Base-by-base conservation (phyloP, 2,797 vertebrate species). In the Neopelma chrysocephalum region DNA sequence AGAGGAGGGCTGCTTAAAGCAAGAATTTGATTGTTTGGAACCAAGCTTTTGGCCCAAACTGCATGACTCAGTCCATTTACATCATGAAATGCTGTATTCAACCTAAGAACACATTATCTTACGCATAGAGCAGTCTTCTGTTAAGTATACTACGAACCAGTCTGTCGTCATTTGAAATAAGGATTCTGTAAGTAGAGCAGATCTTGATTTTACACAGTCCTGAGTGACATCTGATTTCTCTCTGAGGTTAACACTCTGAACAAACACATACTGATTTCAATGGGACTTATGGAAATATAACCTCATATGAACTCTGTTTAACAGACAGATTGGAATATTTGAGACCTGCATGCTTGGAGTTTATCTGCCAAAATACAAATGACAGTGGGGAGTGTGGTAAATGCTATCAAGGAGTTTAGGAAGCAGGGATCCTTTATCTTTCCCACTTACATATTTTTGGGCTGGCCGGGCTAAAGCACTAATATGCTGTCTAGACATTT, bases 401-500 rank as follows among this genome's bases (percentile, higher is more conserved):
- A 26, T 45, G 51, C 71, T 64, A n/a, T 40, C 45, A 87, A 32
- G 15, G 21, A 64, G 12, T 87, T 76, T 48, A 77, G 56, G 32
- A 86, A 94, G 54, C 42, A 89, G 47, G 36, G 15, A 70, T 70
- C 29, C 89, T 85, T 91, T 77, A 40, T 69, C 61, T 90, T 90
- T 80, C 42, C 60, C 50, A 54, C 53, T 65, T 81, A 42, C 12
- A 36, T 45, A 77, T 77, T 81, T 40, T 76, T 64, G 22, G 32
- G 42, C 38, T 14, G 11, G n/a, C 57, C 66, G 25, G 21, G 34
- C 36, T 40, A 78, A 85, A 70, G n/a, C 60, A 86, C 42, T 96
- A 88, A 95, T 92, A 58, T 90, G 50, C 82, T 86, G 86, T 91
- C 79, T 95, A 91, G 93, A 91, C 82, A 84, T 87, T 89, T 92